These are phyloP conservation scores for Aplidium turbinatum DNA, from an alignment of 23 tunicate species.

Conservation along the genomic window DNA sequence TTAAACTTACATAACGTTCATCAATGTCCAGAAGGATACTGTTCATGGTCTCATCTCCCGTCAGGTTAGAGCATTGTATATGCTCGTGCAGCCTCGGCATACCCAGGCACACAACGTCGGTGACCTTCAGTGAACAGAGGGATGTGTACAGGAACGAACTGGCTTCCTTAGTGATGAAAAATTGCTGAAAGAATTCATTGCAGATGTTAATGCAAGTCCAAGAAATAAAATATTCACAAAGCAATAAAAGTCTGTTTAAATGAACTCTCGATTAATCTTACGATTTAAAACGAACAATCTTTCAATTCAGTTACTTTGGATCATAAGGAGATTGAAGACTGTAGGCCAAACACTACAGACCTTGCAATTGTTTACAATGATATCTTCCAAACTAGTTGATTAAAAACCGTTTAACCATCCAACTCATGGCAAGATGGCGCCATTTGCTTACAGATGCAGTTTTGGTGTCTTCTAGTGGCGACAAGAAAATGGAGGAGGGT, in stretches of 20 bases:
- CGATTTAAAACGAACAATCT: no score
- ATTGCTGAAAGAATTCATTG: slow-evolving; percentile 78
- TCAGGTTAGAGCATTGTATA: slow-evolving; percentile 33
- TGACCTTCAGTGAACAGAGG: slow-evolving; percentile 4
- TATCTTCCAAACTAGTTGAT: not conserved
- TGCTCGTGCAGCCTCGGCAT: slow-evolving; percentile 86
- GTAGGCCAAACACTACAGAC: no score
- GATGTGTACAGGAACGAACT: slow-evolving; percentile 27
- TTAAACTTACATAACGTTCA: slow-evolving; percentile 62
- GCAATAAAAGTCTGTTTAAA: no score
- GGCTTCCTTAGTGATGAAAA: slow-evolving; percentile 43
- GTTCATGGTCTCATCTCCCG: not conserved
- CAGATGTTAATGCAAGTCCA: no score
- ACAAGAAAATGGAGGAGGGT: slow-evolving; percentile 43
- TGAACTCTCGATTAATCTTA: no score
- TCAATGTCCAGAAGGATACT: slow-evolving; percentile 79
- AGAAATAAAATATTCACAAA: no score
- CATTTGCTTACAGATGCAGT: slow-evolving; percentile 38
- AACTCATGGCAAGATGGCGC: not conserved
- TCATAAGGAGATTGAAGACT: no score
- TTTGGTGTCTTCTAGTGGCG: slow-evolving; percentile 32
- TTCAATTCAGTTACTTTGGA: no score
- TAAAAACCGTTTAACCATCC: not conserved
- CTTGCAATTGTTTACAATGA: no score
- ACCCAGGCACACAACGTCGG: slow-evolving; percentile 70